phyloP scores from a whole-genome alignment of 2,797 vertebrate species.

The Columba guinea region DNA sequence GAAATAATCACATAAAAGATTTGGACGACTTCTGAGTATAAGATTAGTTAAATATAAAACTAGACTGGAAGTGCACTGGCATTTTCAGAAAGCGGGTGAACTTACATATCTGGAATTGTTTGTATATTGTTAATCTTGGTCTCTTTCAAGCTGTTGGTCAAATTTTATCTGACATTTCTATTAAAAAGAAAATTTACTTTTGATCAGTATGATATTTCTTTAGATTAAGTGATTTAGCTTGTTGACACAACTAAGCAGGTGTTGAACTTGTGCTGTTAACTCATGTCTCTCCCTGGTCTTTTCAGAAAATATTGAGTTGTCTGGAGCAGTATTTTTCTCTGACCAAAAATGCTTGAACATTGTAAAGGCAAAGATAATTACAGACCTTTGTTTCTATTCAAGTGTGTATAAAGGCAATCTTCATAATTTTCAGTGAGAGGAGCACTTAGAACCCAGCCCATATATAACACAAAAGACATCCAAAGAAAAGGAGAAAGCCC shows the following conservation, averaged over 20 bases:
- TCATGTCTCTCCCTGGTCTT: not conserved
- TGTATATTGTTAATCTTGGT: not conserved
- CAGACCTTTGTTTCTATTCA: not conserved
- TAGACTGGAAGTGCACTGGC: not conserved
- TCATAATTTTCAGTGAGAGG: not conserved
- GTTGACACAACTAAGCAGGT: not conserved
- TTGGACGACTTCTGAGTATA: not conserved
- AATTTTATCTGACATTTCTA: not conserved
- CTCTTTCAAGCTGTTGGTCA: not conserved
- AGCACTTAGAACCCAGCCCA: not conserved
- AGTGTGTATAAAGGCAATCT: not conserved
- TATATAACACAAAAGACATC: not conserved
- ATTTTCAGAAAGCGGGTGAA: not conserved
- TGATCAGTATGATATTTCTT: not conserved
- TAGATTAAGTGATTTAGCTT: not conserved
- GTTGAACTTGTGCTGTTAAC: not conserved
- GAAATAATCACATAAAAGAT: not conserved
- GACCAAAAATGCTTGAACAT: not conserved
- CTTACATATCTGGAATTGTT: not conserved
- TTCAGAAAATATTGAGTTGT: not conserved
- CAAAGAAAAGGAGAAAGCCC: not conserved
- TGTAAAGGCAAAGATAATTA: not conserved
- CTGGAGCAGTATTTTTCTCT: not conserved
- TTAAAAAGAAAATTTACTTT: not conserved
- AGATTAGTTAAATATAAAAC: not conserved